These are phyloP conservation scores for Polia nebulosa DNA, from an alignment of 2,888 invertebrate species.

Conservation along the genomic window DNA sequence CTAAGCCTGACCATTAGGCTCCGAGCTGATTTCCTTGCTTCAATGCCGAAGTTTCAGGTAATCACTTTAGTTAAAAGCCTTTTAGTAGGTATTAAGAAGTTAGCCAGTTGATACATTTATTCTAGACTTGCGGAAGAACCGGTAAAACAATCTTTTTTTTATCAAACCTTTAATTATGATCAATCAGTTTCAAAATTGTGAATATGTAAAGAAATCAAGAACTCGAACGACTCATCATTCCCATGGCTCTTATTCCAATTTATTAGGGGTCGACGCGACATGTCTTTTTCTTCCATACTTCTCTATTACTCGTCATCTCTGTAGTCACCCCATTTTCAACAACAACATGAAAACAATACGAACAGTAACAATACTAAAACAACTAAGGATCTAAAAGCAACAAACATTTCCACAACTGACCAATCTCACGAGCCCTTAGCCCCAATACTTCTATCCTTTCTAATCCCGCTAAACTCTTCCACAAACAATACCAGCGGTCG, in stretches of 20 bases:
- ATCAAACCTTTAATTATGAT: neutral
- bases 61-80: conserved; percentile 39
- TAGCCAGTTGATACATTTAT: neutral
- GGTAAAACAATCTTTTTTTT: neutral
- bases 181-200: neutral
- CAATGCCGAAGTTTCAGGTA: conserved; percentile 39
- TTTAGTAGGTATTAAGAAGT: conserved; percentile 30
- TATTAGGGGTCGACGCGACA: no score
- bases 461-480: conserved; percentile 34
- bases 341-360: no score
- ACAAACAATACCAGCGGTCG: conserved; percentile 40
- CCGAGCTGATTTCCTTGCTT: conserved; percentile 31
- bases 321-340: no score
- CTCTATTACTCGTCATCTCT: no score
- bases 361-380: neutral
- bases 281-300: no score
- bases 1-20: conserved; percentile 44
- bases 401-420: neutral
- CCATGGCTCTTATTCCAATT: no score
- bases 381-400: neutral
- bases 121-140: neutral
- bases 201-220: neutral
- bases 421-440: conserved; percentile 3
- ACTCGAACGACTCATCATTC: neutral
- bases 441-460: conserved; percentile 25